phyloP scores from a whole-genome alignment of 2,113 vertebrate species.

The Mastomys coucha region DNA sequence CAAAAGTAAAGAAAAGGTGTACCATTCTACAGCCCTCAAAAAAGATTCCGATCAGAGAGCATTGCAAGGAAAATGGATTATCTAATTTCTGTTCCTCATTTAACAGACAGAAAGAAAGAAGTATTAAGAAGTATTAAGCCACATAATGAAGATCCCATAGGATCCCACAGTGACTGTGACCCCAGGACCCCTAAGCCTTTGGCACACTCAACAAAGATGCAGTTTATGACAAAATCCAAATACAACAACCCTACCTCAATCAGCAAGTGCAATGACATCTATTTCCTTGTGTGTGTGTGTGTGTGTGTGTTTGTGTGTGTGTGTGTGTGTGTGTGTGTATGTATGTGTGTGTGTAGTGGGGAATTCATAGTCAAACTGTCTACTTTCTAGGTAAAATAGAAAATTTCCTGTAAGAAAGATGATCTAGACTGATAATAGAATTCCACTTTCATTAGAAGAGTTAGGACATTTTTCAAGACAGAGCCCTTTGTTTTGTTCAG shows the following conservation, averaged over 20 bases:
- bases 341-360: too few relatives aligned
- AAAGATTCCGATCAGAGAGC: constrained; percentile 8
- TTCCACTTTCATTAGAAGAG: not conserved
- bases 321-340: not conserved
- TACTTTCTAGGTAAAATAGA: not conserved
- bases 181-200: not conserved
- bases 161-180: not conserved
- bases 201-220: not conserved
- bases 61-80: not conserved
- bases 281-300: not conserved
- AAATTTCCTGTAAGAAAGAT: constrained; percentile 7
- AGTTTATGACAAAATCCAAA: not conserved
- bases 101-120: not conserved
- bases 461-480: constrained; percentile 33
- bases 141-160: not conserved
- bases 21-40: not conserved
- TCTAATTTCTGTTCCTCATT: constrained; percentile 30
- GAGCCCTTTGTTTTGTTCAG: constrained; percentile 27
- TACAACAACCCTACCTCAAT: not conserved
- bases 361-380: not conserved
- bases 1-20: too few relatives aligned
- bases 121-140: not conserved
- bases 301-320: not conserved
- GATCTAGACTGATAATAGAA: constrained; percentile 5
- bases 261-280: not conserved